Evolutionary conservation across 2,888 invertebrate genomes (phyloP), one percentile per base, ranked within the genome.

Genomic region (Campaea margaritaria): DNA sequence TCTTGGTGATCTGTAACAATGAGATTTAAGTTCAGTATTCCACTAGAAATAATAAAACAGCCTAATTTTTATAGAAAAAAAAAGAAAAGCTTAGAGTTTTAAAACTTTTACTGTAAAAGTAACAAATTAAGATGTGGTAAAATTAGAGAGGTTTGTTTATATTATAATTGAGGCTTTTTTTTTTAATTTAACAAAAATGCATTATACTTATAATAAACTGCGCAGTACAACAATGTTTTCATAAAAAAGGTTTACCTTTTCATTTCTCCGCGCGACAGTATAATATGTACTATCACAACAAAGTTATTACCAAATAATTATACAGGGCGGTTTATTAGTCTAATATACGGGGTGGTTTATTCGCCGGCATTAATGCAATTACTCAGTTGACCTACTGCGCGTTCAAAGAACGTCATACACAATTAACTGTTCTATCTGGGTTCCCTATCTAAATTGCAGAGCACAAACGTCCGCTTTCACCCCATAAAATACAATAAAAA

Each of bases 371-470:
- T 59, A 56, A 61, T 56, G 39, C 60, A 60, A 55, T 60, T 55
- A 60, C 47, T 51, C 60, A 60, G 60, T 51, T 44, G 55, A 56
- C 28, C 47, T 56, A 46, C 13, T 47, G 16, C 15, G 34, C 58
- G 50, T 52, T 41, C 43, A 43, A 15, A 31, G 34, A 42, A 45
- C 54, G 82, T 85, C 84, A 85, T 71, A 83, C 79, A 79, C 82
- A 87, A 89, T 89, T 89, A 86, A 82, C 75, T 74, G 65, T 67
- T 62, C 65, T 91, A 90, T 90, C 90, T 74, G 74, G 74, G 78
- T 81, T 80, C 81, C 80, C 70, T 75, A 91, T 91, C 90, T 89
- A 83, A 87, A 89, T 89, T 89, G 87, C 87, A 87, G 85, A 82
- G 79, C 79, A 79, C 82, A 81, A 82, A 85, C 87, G 86, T 88